Conservation (phyloP, 1,140 invertebrate genomes). For the Drosophila sechellia region DNA sequence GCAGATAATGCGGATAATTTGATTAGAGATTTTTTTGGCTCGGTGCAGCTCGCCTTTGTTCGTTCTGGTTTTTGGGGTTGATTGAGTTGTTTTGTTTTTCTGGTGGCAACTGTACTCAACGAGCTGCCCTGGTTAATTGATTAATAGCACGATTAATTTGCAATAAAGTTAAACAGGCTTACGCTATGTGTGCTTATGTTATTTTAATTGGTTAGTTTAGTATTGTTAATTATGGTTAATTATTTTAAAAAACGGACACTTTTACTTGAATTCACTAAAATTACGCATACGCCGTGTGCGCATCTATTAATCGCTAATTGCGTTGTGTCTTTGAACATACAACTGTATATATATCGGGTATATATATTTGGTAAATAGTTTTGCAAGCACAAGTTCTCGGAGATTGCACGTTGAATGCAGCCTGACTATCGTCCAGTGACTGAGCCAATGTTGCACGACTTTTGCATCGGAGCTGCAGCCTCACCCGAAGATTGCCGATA, state of each 20-base stretch:
- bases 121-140: slow-evolving; percentile 21
- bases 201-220: background rate
- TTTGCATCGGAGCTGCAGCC: slow-evolving; percentile 67
- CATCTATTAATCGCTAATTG: slow-evolving; percentile 24
- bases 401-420: slow-evolving; percentile 73
- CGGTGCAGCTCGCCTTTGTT: slow-evolving; percentile 5
- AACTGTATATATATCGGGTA: slow-evolving; percentile 5
- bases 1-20: slow-evolving; percentile 27
- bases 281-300: slow-evolving; percentile 34
- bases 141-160: slow-evolving; percentile 6
- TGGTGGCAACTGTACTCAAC: slow-evolving; percentile 44
- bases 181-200: too few relatives aligned
- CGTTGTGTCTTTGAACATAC: slow-evolving; percentile 23
- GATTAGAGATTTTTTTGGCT: slow-evolving; percentile 14
- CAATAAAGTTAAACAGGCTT: background rate
- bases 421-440: slow-evolving; percentile 71
- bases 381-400: slow-evolving; percentile 6
- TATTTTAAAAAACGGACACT: background rate
- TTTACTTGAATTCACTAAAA: background rate
- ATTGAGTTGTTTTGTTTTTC: slow-evolving; percentile 38
- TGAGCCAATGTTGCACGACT: slow-evolving; percentile 61
- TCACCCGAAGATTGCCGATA: slow-evolving; percentile 27
- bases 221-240: background rate
- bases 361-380: slow-evolving; percentile 21
- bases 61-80: slow-evolving; percentile 11